A percentile compares a stretch with the other conserved stretches of the same genome.
Conservation (phyloP, 2,888 invertebrate species). For the Drosophila testacea region DNA sequence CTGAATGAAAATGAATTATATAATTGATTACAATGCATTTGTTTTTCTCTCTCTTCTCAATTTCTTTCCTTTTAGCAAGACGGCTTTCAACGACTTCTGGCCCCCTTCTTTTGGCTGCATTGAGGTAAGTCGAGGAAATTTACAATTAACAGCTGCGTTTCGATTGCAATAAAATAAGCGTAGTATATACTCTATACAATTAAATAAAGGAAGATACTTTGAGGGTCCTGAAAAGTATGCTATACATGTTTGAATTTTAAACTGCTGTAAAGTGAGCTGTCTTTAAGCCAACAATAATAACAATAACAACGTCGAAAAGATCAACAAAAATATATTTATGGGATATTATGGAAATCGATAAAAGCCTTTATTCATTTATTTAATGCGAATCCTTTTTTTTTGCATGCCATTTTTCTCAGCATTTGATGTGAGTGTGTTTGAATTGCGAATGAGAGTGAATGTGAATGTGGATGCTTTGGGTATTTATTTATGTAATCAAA, state of each 20-base stretch:
- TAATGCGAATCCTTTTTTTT: constrained; percentile 46
- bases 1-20: constrained; percentile 41
- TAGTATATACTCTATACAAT: background rate
- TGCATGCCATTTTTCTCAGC: constrained; percentile 33
- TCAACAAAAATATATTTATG: constrained; percentile 4
- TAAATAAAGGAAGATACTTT: background rate
- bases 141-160: constrained; percentile 7
- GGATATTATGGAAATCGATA: constrained; percentile 16
- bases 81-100: background rate
- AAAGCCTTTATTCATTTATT: constrained; percentile 37
- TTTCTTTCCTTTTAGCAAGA: background rate
- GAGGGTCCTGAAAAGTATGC: background rate
- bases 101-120: background rate
- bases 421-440: constrained; percentile 19
- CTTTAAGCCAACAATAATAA: constrained; percentile 10
- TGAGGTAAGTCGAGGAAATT: constrained; percentile 12
- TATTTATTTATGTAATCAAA: constrained; percentile 45
- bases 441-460: background rate
- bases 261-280: constrained; percentile 10
- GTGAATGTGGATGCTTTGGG: constrained; percentile 9
- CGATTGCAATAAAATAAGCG: background rate
- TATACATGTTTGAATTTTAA: background rate
- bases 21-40: constrained; percentile 52
- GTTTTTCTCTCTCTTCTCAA: constrained; percentile 8
- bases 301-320: background rate